Evolutionary conservation across 2,888 invertebrate species (phyloP), one percentile per base, ranked within the genome.

Genomic region (Drosophila mimetica): DNA sequence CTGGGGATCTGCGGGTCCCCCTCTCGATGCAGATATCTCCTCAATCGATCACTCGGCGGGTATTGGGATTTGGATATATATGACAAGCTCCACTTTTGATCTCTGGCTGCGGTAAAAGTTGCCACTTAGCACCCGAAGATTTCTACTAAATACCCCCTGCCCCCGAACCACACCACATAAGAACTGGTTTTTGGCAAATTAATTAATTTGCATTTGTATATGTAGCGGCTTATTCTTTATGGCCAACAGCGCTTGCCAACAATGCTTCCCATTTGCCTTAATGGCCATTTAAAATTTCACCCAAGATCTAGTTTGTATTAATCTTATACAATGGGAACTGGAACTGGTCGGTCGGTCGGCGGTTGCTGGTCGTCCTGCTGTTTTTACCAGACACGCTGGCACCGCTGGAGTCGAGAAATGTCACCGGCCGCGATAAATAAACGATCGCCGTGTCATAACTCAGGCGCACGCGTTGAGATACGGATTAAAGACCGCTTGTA

Each of bases 171-270:
- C 4, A 7, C 1, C 9, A 5, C 2, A 0, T 34, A 34, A 34
- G 2, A 44, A 32, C 61, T 61, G 61, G 47, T 48, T 64, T 44
- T 48, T 7, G 53, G 37, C 42, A 58, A 82, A 77, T 65, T 34
- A 63, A 70, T 74, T 85, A 79, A 85, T 83, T 86, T 86, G 85
- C 82, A 85, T 83, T 78, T 78, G 58, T 77, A 82, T 84, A 71
- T 81, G 72, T 73, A 71, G 67, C 77, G 84, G 71, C 75, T 69
- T 48, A 41, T 76, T 59, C 74, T 79, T 77, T 65, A 65, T 79
- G 55, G 69, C 46, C 61, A 51, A 65, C 13, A 55, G 54, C 69
- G 64, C 48, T 77, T 65, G 70, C 69, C 65, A 72, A 78, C 79
- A 79, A 61, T 71, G 79, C 74, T 70, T 71, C 71, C 64, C 66